Evolutionary conservation across 2,113 vertebrate species (phyloP).

Genomic region (Laterallus jamaicensis): DNA sequence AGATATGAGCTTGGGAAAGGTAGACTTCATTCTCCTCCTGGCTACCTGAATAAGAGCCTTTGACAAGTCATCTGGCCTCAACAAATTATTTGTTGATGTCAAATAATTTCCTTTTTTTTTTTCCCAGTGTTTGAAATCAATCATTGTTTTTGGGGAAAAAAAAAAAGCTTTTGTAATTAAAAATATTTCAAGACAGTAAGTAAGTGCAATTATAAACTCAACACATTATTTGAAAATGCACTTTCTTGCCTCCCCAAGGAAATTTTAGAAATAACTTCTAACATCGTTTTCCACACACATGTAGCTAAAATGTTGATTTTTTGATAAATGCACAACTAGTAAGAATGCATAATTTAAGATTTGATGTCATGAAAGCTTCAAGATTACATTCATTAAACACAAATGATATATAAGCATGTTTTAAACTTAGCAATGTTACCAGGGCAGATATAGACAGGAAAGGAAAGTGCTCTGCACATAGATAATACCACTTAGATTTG

Average conservation of each 20-base stretch:
- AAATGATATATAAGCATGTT: background rate
- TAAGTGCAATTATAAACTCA: background rate
- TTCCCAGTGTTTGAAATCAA: conserved; percentile 12
- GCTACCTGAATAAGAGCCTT: background rate
- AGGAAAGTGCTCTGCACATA: background rate
- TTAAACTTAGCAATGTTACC: background rate
- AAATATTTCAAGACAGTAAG: background rate
- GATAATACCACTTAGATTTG: background rate
- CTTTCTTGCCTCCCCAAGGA: background rate
- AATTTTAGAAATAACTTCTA: background rate
- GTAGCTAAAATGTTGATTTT: background rate
- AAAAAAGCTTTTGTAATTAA: background rate
- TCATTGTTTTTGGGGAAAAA: background rate
- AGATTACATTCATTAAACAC: background rate
- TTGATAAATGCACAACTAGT: background rate
- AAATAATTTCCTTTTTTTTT: background rate
- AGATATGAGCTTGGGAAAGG: background rate
- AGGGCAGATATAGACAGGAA: background rate
- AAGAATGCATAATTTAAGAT: background rate
- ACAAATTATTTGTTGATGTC: background rate
- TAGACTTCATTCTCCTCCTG: background rate
- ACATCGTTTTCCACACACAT: background rate
- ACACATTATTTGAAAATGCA: background rate
- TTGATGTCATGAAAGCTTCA: background rate
- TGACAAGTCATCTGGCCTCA: background rate